These are phyloP conservation scores for Climacteris rufus DNA, from an alignment of 2,113 vertebrate species.

Conservation along the genomic window DNA sequence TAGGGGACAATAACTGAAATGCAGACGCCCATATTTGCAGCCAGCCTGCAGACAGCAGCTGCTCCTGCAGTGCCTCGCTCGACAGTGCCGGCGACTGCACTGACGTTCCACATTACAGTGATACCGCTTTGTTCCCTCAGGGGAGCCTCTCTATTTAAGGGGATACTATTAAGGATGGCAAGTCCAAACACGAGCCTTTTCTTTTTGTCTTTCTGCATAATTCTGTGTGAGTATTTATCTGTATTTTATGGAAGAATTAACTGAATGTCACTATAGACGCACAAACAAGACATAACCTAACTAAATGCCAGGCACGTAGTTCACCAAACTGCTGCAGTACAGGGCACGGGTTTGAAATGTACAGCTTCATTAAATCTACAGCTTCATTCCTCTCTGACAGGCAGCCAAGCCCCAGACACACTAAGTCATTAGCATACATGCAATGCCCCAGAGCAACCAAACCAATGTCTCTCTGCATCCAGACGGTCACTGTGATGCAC, in stretches of 20 bases:
- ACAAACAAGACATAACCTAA: background rate
- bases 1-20: background rate
- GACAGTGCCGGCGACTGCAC: background rate
- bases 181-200: background rate
- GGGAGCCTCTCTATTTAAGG: background rate
- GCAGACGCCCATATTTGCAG: background rate
- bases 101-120: background rate
- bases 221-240: background rate
- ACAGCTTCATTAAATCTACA: conserved; percentile 8
- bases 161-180: background rate
- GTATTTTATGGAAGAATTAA: background rate
- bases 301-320: conserved; percentile 1
- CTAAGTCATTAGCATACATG: background rate
- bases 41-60: conserved; percentile 16
- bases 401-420: background rate
- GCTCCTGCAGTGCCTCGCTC: background rate
- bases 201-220: background rate
- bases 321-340: background rate
- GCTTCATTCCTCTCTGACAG: background rate
- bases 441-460: background rate
- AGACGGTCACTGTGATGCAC: rapidly evolving
- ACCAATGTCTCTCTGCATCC: background rate
- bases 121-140: background rate
- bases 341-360: background rate
- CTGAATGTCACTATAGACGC: rapidly evolving